A percentile compares a stretch with the other conserved stretches of the same genome.
Evolutionary conservation across 2,113 vertebrate species (phyloP).

Genomic region (Oophaga pumilio): DNA sequence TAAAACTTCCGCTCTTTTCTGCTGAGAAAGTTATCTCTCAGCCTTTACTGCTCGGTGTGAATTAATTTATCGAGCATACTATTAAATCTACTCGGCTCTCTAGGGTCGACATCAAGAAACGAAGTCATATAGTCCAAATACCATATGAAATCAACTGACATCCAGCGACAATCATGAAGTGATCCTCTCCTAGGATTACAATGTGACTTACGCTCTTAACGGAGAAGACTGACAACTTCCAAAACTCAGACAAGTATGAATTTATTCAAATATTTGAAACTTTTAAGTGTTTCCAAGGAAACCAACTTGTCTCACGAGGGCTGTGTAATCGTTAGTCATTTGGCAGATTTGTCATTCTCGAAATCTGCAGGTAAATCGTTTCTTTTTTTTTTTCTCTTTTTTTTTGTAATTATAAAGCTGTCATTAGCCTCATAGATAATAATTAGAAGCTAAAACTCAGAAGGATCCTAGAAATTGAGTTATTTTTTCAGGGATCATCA

Average conservation of each 20-base stretch:
- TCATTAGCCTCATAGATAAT: slow-evolving; percentile 53
- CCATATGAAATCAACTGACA: background rate
- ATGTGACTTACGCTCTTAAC: slow-evolving; percentile 34
- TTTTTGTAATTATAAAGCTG: slow-evolving; percentile 51
- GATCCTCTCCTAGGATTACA: background rate
- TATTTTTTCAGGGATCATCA: slow-evolving; percentile 11
- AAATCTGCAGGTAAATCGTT: slow-evolving; percentile 49
- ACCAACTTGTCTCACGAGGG: slow-evolving; percentile 33
- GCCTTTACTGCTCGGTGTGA: slow-evolving; percentile 29
- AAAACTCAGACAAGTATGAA: slow-evolving; percentile 32
- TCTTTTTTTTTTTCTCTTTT: slow-evolving; percentile 22
- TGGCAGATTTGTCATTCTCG: slow-evolving; percentile 51
- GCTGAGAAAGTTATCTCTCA: slow-evolving; percentile 35
- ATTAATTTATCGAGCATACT: slow-evolving; percentile 46
- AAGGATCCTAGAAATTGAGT: slow-evolving; percentile 7
- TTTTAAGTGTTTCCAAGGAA: slow-evolving; percentile 54
- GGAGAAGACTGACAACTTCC: slow-evolving; percentile 34
- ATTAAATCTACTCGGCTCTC: slow-evolving; percentile 32
- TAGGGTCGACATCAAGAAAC: slow-evolving; percentile 17
- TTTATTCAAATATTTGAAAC: slow-evolving; percentile 51
- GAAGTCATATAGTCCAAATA: slow-evolving; percentile 24
- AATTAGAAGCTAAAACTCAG: slow-evolving; percentile 39
- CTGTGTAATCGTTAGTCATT: slow-evolving; percentile 49
- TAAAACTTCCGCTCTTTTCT: slow-evolving; percentile 48
- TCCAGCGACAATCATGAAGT: background rate